These are phyloP conservation scores for Agapornis roseicollis DNA, from an alignment of 2,113 vertebrate species.

Conservation along the genomic window DNA sequence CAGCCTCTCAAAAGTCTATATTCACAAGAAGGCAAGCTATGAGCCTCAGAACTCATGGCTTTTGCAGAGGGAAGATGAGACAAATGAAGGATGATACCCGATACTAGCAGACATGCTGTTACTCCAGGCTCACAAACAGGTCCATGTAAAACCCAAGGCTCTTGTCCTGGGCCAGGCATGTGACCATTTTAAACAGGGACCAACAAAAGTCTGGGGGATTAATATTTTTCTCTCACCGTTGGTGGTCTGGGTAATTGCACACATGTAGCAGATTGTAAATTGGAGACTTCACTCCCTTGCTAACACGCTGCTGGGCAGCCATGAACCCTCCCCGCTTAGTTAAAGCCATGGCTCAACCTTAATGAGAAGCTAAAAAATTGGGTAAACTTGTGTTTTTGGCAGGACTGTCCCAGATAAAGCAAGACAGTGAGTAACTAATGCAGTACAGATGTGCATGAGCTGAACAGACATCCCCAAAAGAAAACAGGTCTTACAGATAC, in stretches of 20 bases:
- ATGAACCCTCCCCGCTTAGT: slow-evolving; percentile 19
- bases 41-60: not conserved
- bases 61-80: not conserved
- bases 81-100: not conserved
- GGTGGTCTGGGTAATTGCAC: slow-evolving; percentile 80
- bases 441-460: slow-evolving; percentile 73
- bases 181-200: slow-evolving; percentile 61
- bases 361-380: slow-evolving; percentile 71
- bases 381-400: slow-evolving; percentile 67
- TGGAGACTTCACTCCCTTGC: slow-evolving; percentile 59
- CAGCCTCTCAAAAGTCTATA: not conserved
- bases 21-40: not conserved
- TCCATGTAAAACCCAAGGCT: not conserved
- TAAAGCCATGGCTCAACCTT: slow-evolving; percentile 64
- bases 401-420: slow-evolving; percentile 60
- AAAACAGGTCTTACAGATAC: slow-evolving; percentile 46
- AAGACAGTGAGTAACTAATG: slow-evolving; percentile 61
- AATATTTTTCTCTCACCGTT: slow-evolving; percentile 67
- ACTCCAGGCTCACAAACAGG: slow-evolving; percentile 1
- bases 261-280: slow-evolving; percentile 75
- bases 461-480: slow-evolving; percentile 48
- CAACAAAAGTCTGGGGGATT: slow-evolving; percentile 65
- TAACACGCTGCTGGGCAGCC: slow-evolving; percentile 55
- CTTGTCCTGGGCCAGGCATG: slow-evolving; percentile 25
- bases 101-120: not conserved